These are phyloP conservation scores for Synergus gifuensis DNA, from an alignment of 2,888 invertebrate genomes.

Conservation along the genomic window DNA sequence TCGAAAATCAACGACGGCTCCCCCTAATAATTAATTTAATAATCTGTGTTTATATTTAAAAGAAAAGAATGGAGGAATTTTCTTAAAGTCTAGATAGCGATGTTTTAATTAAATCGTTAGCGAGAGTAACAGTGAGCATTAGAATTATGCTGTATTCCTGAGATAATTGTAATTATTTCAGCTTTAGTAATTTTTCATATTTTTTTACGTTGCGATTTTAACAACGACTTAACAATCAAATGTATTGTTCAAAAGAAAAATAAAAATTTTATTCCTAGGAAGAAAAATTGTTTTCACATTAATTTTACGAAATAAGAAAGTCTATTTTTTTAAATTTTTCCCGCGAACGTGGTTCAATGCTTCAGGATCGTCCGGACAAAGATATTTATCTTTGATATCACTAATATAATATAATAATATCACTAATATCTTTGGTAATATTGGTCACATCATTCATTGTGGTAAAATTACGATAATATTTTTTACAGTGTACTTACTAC, in stretches of 20 bases:
- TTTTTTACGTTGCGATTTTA: neutral
- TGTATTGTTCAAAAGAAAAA: conserved; percentile 34
- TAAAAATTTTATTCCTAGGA: conserved; percentile 31
- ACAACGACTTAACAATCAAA: conserved; percentile 24
- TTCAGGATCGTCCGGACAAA: too few relatives aligned
- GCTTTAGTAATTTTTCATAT: neutral
- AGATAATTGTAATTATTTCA: neutral
- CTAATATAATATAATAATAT: too few relatives aligned
- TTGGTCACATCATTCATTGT: too few relatives aligned
- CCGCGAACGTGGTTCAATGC: too few relatives aligned
- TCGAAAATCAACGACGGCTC: neutral
- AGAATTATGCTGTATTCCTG: neutral
- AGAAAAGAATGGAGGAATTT: neutral
- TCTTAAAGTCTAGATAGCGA: neutral
- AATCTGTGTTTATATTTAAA: conserved; percentile 3
- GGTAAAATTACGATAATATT: too few relatives aligned
- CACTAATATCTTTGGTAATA: too few relatives aligned
- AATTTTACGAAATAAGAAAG: too few relatives aligned
- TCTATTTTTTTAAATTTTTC: too few relatives aligned
- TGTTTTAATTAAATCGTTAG: neutral
- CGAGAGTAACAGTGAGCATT: neutral
- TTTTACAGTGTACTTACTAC: too few relatives aligned
- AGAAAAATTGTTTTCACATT: too few relatives aligned
- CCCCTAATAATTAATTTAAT: neutral
- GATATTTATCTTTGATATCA: too few relatives aligned